These are phyloP conservation scores for Pseudomyrmex concolor DNA, from an alignment of 1,140 invertebrate species.

Conservation along the genomic window DNA sequence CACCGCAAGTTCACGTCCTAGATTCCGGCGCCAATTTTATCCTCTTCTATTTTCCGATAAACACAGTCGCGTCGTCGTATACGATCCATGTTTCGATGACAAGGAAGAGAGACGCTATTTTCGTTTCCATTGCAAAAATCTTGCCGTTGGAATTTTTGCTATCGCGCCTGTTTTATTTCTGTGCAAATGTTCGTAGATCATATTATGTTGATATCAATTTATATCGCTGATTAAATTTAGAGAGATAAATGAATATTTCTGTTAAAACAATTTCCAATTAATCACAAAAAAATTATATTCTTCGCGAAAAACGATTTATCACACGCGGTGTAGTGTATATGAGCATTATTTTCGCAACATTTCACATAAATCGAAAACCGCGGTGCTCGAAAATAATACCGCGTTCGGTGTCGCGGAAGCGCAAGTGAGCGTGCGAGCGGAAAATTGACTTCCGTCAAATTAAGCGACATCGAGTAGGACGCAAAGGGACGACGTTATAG, in stretches of 20 bases:
- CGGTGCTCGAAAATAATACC: constrained; percentile 23
- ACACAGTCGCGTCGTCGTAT: constrained; percentile 5
- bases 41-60: constrained; percentile 37
- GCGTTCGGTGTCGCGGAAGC: constrained; percentile 25
- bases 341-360: constrained; percentile 16
- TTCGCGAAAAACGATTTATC: not conserved
- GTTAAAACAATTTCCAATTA: too few species aligned
- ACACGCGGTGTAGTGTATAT: not conserved
- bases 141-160: not conserved
- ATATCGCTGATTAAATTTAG: too few species aligned
- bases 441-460: constrained; percentile 32
- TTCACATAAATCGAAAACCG: constrained; percentile 24
- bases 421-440: constrained; percentile 7
- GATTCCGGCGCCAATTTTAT: constrained; percentile 45
- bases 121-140: constrained; percentile 20
- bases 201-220: too few species aligned
- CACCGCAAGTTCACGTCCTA: constrained; percentile 25
- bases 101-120: constrained; percentile 5
- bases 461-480: constrained; percentile 26
- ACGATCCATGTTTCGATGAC: not conserved
- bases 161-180: not conserved
- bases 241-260: too few species aligned
- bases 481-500: constrained; percentile 13
- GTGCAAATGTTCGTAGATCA: too few species aligned
- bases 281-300: not conserved